These are phyloP conservation scores for Lerema accius DNA, from an alignment of 1,140 invertebrate species.

Conservation along the genomic window DNA sequence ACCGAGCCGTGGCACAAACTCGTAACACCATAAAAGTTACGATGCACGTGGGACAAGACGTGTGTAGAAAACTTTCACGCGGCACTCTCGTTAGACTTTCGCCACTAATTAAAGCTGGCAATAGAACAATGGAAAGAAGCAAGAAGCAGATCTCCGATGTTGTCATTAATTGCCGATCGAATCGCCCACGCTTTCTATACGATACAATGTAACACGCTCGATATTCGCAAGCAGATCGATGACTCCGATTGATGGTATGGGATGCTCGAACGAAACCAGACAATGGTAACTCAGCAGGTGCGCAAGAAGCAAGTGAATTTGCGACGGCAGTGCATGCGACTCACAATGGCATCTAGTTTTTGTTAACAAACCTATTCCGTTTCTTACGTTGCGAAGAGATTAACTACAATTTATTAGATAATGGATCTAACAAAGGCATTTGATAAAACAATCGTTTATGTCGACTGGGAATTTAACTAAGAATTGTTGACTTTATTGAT, in stretches of 20 bases:
- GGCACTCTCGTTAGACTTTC: slow-evolving; percentile 67
- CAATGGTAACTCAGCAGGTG: slow-evolving; percentile 31
- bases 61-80: slow-evolving; percentile 60
- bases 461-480: background rate
- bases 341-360: slow-evolving; percentile 43
- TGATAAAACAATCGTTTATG: background rate
- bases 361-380: slow-evolving; percentile 28
- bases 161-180: slow-evolving; percentile 68
- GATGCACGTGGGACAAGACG: slow-evolving; percentile 48
- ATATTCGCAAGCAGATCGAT: slow-evolving; percentile 45
- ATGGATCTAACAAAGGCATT: slow-evolving; percentile 18
- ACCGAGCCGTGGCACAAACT: slow-evolving; percentile 33
- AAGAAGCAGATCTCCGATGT: slow-evolving; percentile 72
- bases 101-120: slow-evolving; percentile 68
- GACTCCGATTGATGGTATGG: slow-evolving; percentile 26
- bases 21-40: slow-evolving; percentile 48
- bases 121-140: slow-evolving; percentile 69
- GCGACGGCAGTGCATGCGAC: slow-evolving; percentile 30
- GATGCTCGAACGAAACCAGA: slow-evolving; percentile 23
- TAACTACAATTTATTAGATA: slow-evolving; percentile 39
- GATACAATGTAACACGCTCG: slow-evolving; percentile 46
- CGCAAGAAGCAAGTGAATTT: slow-evolving; percentile 44
- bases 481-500: slow-evolving; percentile 1
- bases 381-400: slow-evolving; percentile 38
- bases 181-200: slow-evolving; percentile 75